Evolutionary conservation across 1,140 invertebrate species (phyloP), one percentile per base, ranked within the genome.

Genomic region (Adoxophyes honmai): DNA sequence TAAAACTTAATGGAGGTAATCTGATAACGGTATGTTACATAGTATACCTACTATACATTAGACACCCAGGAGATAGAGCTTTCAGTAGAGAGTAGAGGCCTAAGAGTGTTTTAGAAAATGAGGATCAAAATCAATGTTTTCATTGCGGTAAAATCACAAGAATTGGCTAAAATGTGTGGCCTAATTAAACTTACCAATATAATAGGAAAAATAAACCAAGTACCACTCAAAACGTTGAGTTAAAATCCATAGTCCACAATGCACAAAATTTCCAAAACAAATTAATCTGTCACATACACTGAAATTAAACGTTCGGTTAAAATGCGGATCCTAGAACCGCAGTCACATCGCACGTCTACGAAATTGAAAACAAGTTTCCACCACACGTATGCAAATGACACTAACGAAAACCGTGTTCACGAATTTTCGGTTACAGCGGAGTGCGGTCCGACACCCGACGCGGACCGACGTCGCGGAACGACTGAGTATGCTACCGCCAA

Each of bases 311-410:
- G 59, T 48, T 38, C 53, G 18, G 35, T 62, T 55, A 53, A 39
- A 28, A 42, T 13, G 53, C 18, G 63, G 69, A 48, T 48, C 18
- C 42, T 48, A 21, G 21, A 64, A 68, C 62, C 63, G 65, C 64
- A 61, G 59, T 69, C 75, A 86, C 79, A 86, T 75, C 76, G 73
- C 79, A 73, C 62, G 57, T 56, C 61, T 68, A 73, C 64, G 59
- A 67, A 78, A 72, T 71, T 56, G 53, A 64, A 74, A 82, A 62
- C 61, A 62, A 66, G 70, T 80, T 80, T 35, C 76, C 80, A 87
- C 81, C 82, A 73, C 75, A 78, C 71, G 68, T 75, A 79, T 81
- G 71, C 61, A 78, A 78, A 78, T 74, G 68, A 73, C 72, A 78
- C 74, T 54, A 71, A 78, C 71, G 73, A 76, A 75, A 81, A 83